Evolutionary conservation across 2,797 vertebrate species (phyloP), one percentile per base, ranked within the genome.

Genomic region (Channa striata): DNA sequence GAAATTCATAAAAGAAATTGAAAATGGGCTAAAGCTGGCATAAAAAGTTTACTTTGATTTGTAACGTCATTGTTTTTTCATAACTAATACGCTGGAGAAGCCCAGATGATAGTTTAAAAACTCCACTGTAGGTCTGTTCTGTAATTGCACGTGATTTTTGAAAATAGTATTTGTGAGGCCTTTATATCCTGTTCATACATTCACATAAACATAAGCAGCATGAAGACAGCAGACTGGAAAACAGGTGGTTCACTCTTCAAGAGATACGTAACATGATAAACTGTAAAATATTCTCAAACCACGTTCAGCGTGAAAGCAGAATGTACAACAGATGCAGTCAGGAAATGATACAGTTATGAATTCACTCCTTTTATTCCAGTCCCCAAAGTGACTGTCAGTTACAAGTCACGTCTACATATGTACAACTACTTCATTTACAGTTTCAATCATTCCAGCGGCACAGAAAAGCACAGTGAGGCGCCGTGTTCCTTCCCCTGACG

Each of bases 351-450:
- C 13, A 17, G 6, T 6, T n/a, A 56, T n/a, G 13, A 65, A 65
- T 57, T 62, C 6, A 54, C 19, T 72, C 6, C 37, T 69, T 73
- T 81, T 25, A 68, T 72, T 84, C 54, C 16, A 59, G 34, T 23
- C 47, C 49, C 36, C 16, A 68, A 62, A 21, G 20, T n/a, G n/a
- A n/a, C n/a, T n/a, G n/a, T n/a, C 40, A 67, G 11, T 0, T 4
- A 73, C 34, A 34, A 6, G 17, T 64, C 21, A 70, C 59, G 53
- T 11, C 9, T 16, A 30, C 25, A 30, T 30, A 30, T 30, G 6
- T 30, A 30, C 4, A 4, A 30, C 6, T 30, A 75, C 14, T 11
- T 64, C 48, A 65, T 58, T 37, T 47, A 65, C 19, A 17, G 37
- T 37, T 54, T 58, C 11, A 34, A 63, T 43, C 39, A 21, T 48